Percentiles rank a stretch among this genome's conserved stretches.
phyloP scores from a whole-genome alignment of 2,797 vertebrate genomes.

The Ispidina lecontei region DNA sequence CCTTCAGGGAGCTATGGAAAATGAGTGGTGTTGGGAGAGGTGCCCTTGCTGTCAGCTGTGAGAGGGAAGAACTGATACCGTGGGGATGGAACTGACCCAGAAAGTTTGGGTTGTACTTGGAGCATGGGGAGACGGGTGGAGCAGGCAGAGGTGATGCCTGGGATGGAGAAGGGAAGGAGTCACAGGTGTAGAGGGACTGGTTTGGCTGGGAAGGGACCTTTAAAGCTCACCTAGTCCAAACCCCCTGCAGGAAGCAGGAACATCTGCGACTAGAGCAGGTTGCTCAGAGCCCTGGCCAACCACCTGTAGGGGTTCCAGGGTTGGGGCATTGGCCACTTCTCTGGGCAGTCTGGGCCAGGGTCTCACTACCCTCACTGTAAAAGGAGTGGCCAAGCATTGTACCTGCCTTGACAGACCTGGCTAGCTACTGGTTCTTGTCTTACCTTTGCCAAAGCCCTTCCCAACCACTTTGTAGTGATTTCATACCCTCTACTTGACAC shows the following conservation, averaged over 20 bases:
- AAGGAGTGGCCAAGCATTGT: neutral
- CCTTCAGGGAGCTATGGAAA: rapidly evolving
- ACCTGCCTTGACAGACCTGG: neutral
- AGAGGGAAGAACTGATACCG: neutral
- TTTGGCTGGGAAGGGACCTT: neutral
- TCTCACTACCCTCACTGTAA: neutral
- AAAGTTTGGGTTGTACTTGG: neutral
- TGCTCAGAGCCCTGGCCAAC: neutral
- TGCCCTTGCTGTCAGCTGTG: neutral
- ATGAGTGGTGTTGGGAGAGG: neutral
- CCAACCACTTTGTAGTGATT: neutral
- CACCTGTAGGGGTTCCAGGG: neutral
- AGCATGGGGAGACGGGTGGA: neutral
- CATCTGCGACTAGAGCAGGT: neutral
- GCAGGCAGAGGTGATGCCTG: neutral
- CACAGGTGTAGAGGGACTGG: neutral
- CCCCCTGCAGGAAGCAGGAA: neutral
- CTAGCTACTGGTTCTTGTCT: neutral
- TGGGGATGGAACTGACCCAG: neutral
- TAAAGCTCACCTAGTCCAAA: neutral
- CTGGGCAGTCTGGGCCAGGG: neutral
- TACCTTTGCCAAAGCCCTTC: neutral
- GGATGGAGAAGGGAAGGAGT: neutral
- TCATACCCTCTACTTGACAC: neutral
- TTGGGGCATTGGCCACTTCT: neutral